A percentile compares a stretch with the other conserved stretches of the same genome.
These are phyloP conservation scores for Lutjanus argentimaculatus DNA, from an alignment of 2,797 vertebrate genomes.

Conservation along the genomic window DNA sequence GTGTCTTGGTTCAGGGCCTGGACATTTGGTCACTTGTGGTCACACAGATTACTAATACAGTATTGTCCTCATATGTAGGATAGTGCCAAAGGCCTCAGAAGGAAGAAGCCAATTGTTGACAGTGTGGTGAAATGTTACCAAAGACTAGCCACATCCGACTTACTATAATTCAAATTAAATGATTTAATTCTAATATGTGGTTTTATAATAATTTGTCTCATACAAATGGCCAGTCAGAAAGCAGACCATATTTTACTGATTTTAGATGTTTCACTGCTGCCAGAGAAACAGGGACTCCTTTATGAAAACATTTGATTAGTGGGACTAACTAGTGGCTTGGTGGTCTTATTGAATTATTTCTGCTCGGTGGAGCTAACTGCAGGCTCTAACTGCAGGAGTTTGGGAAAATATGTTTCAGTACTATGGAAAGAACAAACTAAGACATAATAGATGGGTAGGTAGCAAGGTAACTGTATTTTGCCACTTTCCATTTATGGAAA, in stretches of 20 bases:
- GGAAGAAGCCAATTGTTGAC: not conserved
- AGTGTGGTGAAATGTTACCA: not conserved
- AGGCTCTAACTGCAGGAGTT: not conserved
- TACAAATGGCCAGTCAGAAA: constrained; percentile 9
- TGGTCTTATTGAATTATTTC: constrained; percentile 17
- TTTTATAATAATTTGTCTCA: not conserved
- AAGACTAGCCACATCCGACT: not conserved
- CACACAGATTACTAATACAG: constrained; percentile 8
- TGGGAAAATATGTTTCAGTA: constrained; percentile 15
- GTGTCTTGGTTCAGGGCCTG: constrained; percentile 29
- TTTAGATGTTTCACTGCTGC: not conserved
- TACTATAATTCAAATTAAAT: not conserved
- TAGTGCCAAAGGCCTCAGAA: not conserved
- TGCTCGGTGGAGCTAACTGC: constrained; percentile 7
- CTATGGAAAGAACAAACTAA: not conserved
- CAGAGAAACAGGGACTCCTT: not conserved
- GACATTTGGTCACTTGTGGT: constrained; percentile 38
- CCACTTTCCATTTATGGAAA: not conserved
- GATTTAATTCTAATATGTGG: not conserved
- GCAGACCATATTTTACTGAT: not conserved
- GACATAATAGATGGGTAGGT: not conserved
- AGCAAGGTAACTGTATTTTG: not conserved
- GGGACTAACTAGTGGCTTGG: not conserved
- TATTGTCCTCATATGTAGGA: not conserved
- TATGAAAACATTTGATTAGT: constrained; percentile 18